Evolutionary conservation across 2,888 invertebrate genomes (phyloP), one percentile per base, ranked within the genome.

Genomic region (Fissipunctia ypsillon): DNA sequence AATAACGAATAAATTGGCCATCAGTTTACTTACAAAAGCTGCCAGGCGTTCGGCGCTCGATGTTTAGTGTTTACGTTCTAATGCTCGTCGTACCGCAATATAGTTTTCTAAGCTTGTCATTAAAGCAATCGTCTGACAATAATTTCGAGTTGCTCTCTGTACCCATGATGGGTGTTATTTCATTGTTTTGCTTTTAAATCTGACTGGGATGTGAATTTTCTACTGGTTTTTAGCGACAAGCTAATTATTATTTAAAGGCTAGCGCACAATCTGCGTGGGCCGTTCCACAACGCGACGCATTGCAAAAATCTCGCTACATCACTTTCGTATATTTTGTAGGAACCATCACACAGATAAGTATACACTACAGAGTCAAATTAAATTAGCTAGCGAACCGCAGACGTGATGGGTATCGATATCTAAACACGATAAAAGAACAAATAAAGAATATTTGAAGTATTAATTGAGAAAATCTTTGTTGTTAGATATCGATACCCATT

Each of bases 51-150:
- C 50, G 52, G 70, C 70, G 63, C 85, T 80, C 69, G 61, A 76
- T 87, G 83, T 89, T 88, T 76, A 70, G 74, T 87, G 83, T 89
- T 88, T 76, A 70, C 78, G 86, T 81, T 71, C 69, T 61, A 68
- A 73, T 45, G 64, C 63, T 77, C 52, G 48, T 60, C 61, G 80
- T 84, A 71, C 65, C 69, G 79, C 83, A 69, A 77, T 78, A 85
- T 84, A 80, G 78, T 82, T 85, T 85, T 83, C 73, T 81, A 78
- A 83, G 81, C 81, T 84, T 86, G 65, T 67, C 52, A 67, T 66
- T 78, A 83, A 93, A 94, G 94, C 94, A 94, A 95, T 94, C 84
- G 83, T 90, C 83, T 84, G 95, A 95, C 94, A 95, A 95, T 95
- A 94, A 95, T 91, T 92, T 93, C 78, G 72, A 83, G 80, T 90